A percentile compares a stretch with the other conserved stretches of the same genome.
These are phyloP conservation scores for Lagria hirta DNA, from an alignment of 2,888 invertebrate genomes.

Conservation along the genomic window DNA sequence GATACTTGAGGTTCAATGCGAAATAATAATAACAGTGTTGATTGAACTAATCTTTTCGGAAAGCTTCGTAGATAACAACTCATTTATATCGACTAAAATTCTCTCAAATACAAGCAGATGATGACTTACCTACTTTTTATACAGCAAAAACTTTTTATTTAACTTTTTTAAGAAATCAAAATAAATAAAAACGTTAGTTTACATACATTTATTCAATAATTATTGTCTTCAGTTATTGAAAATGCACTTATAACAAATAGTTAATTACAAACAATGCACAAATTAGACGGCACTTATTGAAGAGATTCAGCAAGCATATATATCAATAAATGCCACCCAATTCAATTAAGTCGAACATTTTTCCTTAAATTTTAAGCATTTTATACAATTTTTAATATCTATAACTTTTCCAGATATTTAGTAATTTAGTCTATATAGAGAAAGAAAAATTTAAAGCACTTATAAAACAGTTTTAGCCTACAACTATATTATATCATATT, in stretches of 20 bases:
- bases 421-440: conserved; percentile 34
- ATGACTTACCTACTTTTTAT: no score
- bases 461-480: conserved; percentile 39
- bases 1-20: no score
- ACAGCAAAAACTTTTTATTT: no score
- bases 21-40: no score
- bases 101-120: no score
- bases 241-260: conserved; percentile 54
- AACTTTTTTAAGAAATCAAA: no score
- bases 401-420: conserved; percentile 9
- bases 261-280: conserved; percentile 43
- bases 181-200: no score
- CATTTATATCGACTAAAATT: no score
- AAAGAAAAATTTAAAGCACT: conserved; percentile 38
- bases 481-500: conserved; percentile 34
- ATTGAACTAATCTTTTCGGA: no score
- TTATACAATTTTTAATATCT: conserved; percentile 25
- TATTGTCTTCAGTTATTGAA: conserved; percentile 57
- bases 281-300: conserved; percentile 41
- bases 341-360: conserved; percentile 15
- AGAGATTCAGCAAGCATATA: conserved; percentile 18
- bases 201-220: conserved; percentile 48
- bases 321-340: conserved; percentile 28
- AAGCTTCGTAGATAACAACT: no score
- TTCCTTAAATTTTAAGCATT: conserved; percentile 28